Percentiles rank a stretch among this genome's conserved stretches.
Evolutionary conservation across 2,888 invertebrate genomes (phyloP).

Genomic region (Isoperla grammatica): DNA sequence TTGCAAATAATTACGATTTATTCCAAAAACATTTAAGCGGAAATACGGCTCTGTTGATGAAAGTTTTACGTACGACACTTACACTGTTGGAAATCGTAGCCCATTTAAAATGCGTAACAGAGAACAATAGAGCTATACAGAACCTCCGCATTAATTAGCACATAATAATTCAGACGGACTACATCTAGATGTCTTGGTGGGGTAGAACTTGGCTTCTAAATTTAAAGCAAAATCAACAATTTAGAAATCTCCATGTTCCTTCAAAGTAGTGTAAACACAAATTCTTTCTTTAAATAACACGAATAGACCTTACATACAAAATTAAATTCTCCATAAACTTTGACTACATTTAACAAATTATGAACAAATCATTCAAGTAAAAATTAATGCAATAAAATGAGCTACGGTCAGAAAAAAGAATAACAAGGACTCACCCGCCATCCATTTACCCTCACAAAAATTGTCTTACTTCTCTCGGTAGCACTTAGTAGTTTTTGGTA

Average conservation of each 20-base stretch:
- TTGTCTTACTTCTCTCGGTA: background rate
- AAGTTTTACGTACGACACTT: no score
- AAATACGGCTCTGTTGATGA: no score
- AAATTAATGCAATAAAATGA: slow-evolving; percentile 22
- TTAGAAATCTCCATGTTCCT: no score
- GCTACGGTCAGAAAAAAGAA: background rate
- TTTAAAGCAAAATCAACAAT: no score
- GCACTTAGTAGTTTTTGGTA: slow-evolving; percentile 9
- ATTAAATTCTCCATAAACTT: background rate
- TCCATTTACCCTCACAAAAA: background rate
- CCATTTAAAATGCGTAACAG: no score
- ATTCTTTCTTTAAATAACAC: slow-evolving; percentile 7
- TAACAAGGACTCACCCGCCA: background rate
- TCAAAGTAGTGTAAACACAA: background rate
- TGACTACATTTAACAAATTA: slow-evolving; percentile 23
- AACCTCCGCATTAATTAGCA: no score
- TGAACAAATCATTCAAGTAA: slow-evolving; percentile 23
- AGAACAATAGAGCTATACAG: no score
- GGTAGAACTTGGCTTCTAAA: no score
- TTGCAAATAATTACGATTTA: slow-evolving; percentile 2
- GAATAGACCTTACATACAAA: no score
- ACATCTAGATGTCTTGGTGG: no score
- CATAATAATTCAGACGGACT: no score
- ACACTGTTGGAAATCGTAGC: no score
- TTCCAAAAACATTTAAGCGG: slow-evolving; percentile 6